Percentiles rank a stretch among this genome's conserved stretches.
Conservation (phyloP, 2,888 invertebrate genomes). For the Sinelater perroti region DNA sequence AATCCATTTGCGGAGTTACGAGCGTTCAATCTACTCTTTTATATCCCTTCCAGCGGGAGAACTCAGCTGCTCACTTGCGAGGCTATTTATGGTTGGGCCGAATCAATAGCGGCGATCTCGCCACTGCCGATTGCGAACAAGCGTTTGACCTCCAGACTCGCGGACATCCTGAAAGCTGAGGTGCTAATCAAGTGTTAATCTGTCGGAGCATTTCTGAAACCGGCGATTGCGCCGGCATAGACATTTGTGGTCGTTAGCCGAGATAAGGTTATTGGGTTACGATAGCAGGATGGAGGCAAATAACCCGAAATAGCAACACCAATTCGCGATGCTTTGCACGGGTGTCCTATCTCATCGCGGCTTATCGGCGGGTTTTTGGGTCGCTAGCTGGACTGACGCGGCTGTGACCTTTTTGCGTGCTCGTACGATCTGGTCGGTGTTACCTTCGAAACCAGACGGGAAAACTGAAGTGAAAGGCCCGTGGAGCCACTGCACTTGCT, state of each 20-base stretch:
- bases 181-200: too few relatives aligned
- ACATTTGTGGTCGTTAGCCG: slow-evolving; percentile 22
- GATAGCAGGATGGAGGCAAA: too few relatives aligned
- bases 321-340: slow-evolving; percentile 7
- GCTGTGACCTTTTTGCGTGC: neutral
- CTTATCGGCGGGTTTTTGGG: slow-evolving; percentile 1
- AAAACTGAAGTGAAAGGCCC: slow-evolving; percentile 1
- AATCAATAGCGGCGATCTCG: neutral
- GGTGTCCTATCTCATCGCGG: neutral
- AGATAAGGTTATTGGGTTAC: slow-evolving; percentile 17
- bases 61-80: neutral
- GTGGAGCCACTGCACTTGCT: too few relatives aligned
- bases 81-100: neutral
- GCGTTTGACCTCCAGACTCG: too few relatives aligned
- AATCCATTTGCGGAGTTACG: too few relatives aligned
- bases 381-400: neutral
- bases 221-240: too few relatives aligned
- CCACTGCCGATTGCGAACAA: too few relatives aligned
- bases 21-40: too few relatives aligned
- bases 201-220: too few relatives aligned
- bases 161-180: too few relatives aligned
- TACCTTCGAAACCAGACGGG: neutral
- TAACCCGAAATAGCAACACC: slow-evolving; percentile 24
- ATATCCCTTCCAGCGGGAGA: too few relatives aligned
- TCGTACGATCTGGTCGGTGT: neutral